phyloP scores from a whole-genome alignment of 1,140 invertebrate species.

The Zaprionus capensis region DNA sequence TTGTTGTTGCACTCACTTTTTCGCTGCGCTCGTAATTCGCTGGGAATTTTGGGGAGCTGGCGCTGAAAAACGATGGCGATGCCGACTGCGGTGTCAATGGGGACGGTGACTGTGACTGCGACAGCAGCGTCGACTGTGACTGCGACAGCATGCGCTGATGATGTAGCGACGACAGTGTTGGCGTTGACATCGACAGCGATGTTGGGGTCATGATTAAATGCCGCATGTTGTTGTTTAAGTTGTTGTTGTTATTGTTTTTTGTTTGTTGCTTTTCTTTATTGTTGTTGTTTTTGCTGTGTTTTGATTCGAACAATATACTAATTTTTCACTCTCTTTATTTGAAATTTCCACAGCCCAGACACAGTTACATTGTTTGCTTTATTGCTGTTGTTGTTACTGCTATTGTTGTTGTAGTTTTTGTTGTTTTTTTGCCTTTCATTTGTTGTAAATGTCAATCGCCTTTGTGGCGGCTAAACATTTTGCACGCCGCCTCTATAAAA shows the following conservation, averaged over 20 bases:
- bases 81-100: conserved; percentile 59
- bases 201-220: conserved; percentile 81
- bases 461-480: conserved; percentile 59
- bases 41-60: conserved; percentile 74
- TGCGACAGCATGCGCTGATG: conserved; percentile 71
- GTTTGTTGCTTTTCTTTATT: conserved; percentile 19
- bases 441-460: conserved; percentile 75
- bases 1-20: conserved; percentile 75
- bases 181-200: conserved; percentile 78
- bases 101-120: conserved; percentile 46
- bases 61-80: conserved; percentile 63
- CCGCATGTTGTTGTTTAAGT: conserved; percentile 61
- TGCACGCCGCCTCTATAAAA: conserved; percentile 46
- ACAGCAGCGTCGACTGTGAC: conserved; percentile 48
- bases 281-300: conserved; percentile 31
- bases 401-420: conserved; percentile 32
- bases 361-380: conserved; percentile 59
- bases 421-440: conserved; percentile 45
- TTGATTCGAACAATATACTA: conserved; percentile 46
- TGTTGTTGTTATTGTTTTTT: conserved; percentile 16
- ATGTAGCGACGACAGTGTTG: conserved; percentile 74
- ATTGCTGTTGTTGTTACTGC: conserved; percentile 34
- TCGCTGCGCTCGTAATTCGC: conserved; percentile 82
- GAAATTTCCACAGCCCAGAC: conserved; percentile 50
- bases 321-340: conserved; percentile 57